Evolutionary conservation across 2,888 invertebrate species (phyloP).

Genomic region (Meiosimyza platycephala): DNA sequence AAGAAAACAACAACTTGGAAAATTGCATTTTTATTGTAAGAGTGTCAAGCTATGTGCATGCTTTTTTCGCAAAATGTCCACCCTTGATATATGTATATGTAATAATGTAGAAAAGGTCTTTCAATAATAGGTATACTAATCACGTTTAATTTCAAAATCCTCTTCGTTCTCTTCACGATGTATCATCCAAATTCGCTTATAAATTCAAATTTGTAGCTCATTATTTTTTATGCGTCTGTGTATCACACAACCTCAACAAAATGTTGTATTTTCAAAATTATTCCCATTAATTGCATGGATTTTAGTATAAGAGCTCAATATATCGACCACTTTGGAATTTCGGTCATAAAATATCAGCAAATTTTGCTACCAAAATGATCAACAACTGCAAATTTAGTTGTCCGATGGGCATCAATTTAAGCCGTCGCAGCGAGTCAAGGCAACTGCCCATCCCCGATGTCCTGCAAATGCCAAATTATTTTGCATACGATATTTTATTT

Average conservation of each 20-base stretch:
- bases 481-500: constrained; percentile 3
- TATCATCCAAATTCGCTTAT: not conserved
- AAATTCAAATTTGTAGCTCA: constrained; percentile 4
- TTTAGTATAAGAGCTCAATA: constrained; percentile 2
- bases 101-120: too few relatives aligned
- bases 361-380: not conserved
- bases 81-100: too few relatives aligned
- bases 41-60: too few relatives aligned
- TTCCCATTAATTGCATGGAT: constrained; percentile 12
- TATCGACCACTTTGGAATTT: constrained; percentile 1
- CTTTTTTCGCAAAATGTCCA: too few relatives aligned
- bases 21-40: too few relatives aligned
- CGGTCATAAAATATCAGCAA: not conserved
- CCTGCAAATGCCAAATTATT: constrained; percentile 1
- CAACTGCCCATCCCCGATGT: not conserved
- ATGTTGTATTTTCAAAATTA: not conserved
- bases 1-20: too few relatives aligned
- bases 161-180: too few relatives aligned
- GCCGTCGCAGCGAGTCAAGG: not conserved
- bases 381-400: not conserved
- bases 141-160: too few relatives aligned
- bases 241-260: too few relatives aligned
- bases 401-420: not conserved
- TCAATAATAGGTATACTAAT: too few relatives aligned
- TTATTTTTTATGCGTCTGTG: not conserved